A percentile compares a stretch with the other conserved stretches of the same genome.
Evolutionary conservation across 2,797 vertebrate species (phyloP).

Genomic region (Microtus agrestis): DNA sequence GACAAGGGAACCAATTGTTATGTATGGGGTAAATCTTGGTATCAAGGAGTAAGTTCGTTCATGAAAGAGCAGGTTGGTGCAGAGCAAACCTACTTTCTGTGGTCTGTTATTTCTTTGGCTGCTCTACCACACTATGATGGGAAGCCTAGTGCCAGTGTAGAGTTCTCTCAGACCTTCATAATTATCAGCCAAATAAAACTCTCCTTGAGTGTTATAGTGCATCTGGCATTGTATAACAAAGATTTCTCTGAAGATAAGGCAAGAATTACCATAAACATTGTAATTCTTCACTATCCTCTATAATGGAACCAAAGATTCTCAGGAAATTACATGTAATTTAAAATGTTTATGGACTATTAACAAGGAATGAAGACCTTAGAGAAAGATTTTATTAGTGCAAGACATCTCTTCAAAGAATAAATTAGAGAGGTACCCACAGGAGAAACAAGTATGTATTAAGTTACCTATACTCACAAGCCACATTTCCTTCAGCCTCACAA

Average conservation of each 20-base stretch:
- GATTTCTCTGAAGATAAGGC: conserved; percentile 2
- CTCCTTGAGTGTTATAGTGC: neutral
- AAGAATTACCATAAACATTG: neutral
- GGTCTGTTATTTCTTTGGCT: neutral
- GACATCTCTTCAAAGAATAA: neutral
- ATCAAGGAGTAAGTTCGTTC: neutral
- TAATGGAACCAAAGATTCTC: neutral
- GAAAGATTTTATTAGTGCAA: conserved; percentile 13
- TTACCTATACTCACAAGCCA: neutral
- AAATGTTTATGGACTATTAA: neutral
- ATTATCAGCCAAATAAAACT: neutral
- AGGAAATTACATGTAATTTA: neutral
- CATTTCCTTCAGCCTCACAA: neutral
- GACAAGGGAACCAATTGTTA: neutral
- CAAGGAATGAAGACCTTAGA: neutral
- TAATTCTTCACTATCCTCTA: neutral
- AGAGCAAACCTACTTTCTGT: neutral
- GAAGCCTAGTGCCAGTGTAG: neutral
- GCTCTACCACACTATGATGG: neutral
- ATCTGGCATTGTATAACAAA: neutral
- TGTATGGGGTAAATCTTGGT: neutral
- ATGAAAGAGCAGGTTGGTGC: neutral
- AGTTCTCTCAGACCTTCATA: neutral
- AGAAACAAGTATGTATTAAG: neutral
- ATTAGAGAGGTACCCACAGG: neutral